Evolutionary conservation across 2,888 invertebrate species (phyloP).

Genomic region (Heteromyza rotundicornis): DNA sequence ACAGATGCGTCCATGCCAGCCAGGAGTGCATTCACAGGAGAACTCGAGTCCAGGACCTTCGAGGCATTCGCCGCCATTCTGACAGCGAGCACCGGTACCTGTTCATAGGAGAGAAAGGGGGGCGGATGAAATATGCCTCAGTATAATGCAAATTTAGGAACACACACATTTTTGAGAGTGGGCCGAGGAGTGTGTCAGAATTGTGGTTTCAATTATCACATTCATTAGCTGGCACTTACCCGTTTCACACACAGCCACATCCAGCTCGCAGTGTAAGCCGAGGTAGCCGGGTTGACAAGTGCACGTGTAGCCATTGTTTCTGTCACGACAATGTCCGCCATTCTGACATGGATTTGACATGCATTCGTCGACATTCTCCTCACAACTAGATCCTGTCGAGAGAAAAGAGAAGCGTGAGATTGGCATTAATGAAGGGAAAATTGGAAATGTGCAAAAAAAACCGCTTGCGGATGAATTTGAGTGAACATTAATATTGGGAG

Average conservation of each 20-base stretch:
- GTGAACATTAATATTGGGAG: too few relatives aligned
- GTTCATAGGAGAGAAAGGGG: neutral
- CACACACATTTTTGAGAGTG: too few relatives aligned
- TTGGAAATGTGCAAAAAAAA: too few relatives aligned
- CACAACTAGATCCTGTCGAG: constrained; percentile 76
- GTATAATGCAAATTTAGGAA: too few relatives aligned
- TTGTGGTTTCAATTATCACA: neutral
- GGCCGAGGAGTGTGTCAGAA: too few relatives aligned
- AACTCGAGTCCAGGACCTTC: constrained; percentile 85
- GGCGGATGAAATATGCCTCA: too few relatives aligned
- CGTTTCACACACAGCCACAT: constrained; percentile 81
- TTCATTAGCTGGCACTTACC: constrained; percentile 45
- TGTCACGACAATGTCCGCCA: constrained; percentile 83
- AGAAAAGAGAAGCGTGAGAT: neutral
- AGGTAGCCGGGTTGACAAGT: constrained; percentile 80
- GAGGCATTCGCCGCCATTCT: constrained; percentile 82
- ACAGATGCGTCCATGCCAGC: constrained; percentile 80
- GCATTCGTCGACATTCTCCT: constrained; percentile 85
- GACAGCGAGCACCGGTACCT: constrained; percentile 68
- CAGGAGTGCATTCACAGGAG: constrained; percentile 77
- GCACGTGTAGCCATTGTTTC: constrained; percentile 80
- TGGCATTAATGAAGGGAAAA: neutral
- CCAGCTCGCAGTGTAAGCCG: constrained; percentile 81
- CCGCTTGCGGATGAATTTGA: too few relatives aligned
- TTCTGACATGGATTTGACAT: constrained; percentile 86